Evolutionary conservation across 2,797 vertebrate species (phyloP), one percentile per base, ranked within the genome.

Genomic region (Darevskia nairensis): DNA sequence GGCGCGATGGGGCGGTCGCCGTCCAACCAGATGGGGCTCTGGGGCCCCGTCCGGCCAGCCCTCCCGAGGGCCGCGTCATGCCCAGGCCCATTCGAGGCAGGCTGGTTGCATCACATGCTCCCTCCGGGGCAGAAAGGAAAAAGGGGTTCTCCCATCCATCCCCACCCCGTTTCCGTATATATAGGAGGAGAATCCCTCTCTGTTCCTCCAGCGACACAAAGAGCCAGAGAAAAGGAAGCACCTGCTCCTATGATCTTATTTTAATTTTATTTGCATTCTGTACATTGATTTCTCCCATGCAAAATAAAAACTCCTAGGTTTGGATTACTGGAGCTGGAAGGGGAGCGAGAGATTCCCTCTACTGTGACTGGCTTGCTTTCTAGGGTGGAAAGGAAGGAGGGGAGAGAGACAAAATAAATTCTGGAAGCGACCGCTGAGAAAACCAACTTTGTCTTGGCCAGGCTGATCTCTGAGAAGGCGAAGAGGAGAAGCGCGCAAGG

Each of bases 71-170:
- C 81, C 80, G 69, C 50, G 39, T 90, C 86, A 71, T 15, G 66
- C 39, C 84, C 90, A 35, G 91, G 91, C 92, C 94, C 93, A 94
- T 92, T 95, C 94, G 94, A 89, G 15, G n/a, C 4, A 94, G 93
- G 94, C 93, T 96, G 94, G 91, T 96, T 94, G 96, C 94, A 95
- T 96, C 96, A 96, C 92, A 25, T n/a, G 94, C 94, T 89, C 90
- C 82, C 88, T 89, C 94, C 95, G 90, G 95, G 93, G 92, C 93
- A 74, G 90, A 93, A 88, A 92, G 72, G 1, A 85, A 80, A 39
- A 91, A 92, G 94, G 93, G 90, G 89, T 80, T 92, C 89, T 71
- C 91, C n/a, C n/a, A n/a, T n/a, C 80, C 88, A 41, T 17, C 6
- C 32, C 39, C 32, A 32, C n/a, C 80, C 68, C 71, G 29, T 29